These are phyloP conservation scores for Drosophila nigromelanica DNA, from an alignment of 1,140 invertebrate genomes.

Conservation along the genomic window DNA sequence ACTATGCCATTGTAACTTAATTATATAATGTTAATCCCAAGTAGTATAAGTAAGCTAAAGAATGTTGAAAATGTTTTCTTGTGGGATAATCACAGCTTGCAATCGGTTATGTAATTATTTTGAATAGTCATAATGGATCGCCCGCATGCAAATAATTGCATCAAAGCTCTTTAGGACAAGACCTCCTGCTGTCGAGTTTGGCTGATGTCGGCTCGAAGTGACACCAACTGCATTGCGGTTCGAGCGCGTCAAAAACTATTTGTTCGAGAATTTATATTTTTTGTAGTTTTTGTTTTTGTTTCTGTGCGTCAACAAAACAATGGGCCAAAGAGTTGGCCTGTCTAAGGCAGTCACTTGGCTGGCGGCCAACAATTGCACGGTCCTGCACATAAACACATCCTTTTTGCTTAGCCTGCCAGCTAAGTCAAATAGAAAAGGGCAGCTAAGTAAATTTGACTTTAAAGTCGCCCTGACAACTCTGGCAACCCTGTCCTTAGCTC, in stretches of 20 bases:
- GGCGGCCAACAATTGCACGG: slow-evolving; percentile 51
- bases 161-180: slow-evolving; percentile 4
- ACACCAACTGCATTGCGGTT: slow-evolving; percentile 74
- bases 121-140: slow-evolving; percentile 2
- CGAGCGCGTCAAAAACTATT: slow-evolving; percentile 73
- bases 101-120: slow-evolving; percentile 11
- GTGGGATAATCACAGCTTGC: neutral
- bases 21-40: too few species aligned
- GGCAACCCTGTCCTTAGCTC: slow-evolving; percentile 9
- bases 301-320: slow-evolving; percentile 57
- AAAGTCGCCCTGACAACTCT: slow-evolving; percentile 31
- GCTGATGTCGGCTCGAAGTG: slow-evolving; percentile 52
- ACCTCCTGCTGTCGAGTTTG: slow-evolving; percentile 11
- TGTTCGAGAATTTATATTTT: slow-evolving; percentile 61
- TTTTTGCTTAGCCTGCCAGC: slow-evolving; percentile 41
- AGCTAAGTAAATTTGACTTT: slow-evolving; percentile 32
- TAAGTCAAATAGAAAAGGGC: slow-evolving; percentile 30
- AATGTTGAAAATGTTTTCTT: neutral
- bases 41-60: neutral
- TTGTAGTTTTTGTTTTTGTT: slow-evolving; percentile 28
- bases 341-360: slow-evolving; percentile 68
- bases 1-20: too few species aligned
- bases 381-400: slow-evolving; percentile 50
- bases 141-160: slow-evolving; percentile 52
- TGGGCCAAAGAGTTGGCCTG: slow-evolving; percentile 71